Evolutionary conservation across 2,888 invertebrate species (phyloP), one percentile per base, ranked within the genome.

Genomic region (Drosophila helvetica): DNA sequence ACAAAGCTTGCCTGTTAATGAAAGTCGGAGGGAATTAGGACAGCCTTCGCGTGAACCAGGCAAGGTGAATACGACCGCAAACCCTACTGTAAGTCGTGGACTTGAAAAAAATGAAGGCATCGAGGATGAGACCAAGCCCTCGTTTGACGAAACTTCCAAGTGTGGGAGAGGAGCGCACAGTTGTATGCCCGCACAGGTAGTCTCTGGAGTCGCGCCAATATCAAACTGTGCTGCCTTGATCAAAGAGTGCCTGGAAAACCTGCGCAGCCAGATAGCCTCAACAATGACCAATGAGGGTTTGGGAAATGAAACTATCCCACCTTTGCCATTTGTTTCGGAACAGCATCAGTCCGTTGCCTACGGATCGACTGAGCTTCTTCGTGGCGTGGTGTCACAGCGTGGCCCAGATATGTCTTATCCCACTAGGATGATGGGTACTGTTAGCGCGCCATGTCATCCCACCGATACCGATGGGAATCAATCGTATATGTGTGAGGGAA

Each of bases 41-140:
- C 30, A 9, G 30, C 10, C 30, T 3, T 30, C 10, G 30, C 30
- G 8, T 12, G 5, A 15, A 27, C 7, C 12, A 38, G 8, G 33
- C 50, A 22, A 9, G 12, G 1, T 4, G 12, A 4, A 12, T 12
- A 33, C 12, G 3, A 25, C 15, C 5, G 25, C 2, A 7, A 55
- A 56, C 5, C 7, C 42, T 8, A 8, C 18, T 8, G 15, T 46
- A 2, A 18, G 50, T 15, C 10, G 9, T 63, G 33, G n/a, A 2
- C 15, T n/a, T 2, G 25, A 50, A 30, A 12, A 2, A 3, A 17
- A 46, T 12, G 27, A 12, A 6, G 22, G 68, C 2, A 12, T 74
- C 55, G 75, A 62, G 27, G 56, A 63, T 22, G 56, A 42, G 3
- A 48, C 43, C n/a, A 54, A 58, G 58, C 74, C 74, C 12, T 60